A percentile compares a stretch with the other conserved stretches of the same genome.
Evolutionary conservation across 1,140 invertebrate genomes (phyloP).

Genomic region (Solenopsis invicta): DNA sequence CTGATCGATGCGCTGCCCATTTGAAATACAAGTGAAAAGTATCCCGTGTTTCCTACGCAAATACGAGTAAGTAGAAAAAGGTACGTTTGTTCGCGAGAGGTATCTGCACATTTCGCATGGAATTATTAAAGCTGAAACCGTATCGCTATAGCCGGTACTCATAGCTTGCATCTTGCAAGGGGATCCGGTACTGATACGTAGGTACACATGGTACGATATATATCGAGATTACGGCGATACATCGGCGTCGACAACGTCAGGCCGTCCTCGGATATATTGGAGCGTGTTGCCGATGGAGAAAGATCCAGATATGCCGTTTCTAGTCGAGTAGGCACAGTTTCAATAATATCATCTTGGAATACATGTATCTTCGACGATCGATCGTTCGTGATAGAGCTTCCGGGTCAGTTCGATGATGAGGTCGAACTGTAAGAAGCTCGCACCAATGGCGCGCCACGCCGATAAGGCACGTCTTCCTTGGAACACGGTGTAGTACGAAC

Average conservation of each 20-base stretch:
- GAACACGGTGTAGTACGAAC: slow-evolving; percentile 30
- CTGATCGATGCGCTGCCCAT: background rate
- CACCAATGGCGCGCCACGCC: background rate
- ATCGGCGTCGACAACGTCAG: slow-evolving; percentile 64
- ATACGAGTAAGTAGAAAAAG: background rate
- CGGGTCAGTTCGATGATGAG: slow-evolving; percentile 58
- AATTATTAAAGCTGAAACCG: slow-evolving; percentile 71
- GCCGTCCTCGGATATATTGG: slow-evolving; percentile 70
- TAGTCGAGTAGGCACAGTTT: slow-evolving; percentile 62
- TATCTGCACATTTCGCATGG: slow-evolving; percentile 45
- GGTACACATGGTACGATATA: slow-evolving; percentile 68
- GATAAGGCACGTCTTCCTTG: slow-evolving; percentile 57
- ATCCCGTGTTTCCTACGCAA: background rate
- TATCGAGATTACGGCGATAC: slow-evolving; percentile 73
- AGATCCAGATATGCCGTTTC: slow-evolving; percentile 58
- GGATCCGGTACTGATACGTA: slow-evolving; percentile 51
- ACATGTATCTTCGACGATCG: slow-evolving; percentile 6
- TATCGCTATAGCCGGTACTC: slow-evolving; percentile 45
- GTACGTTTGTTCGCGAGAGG: background rate
- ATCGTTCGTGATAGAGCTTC: slow-evolving; percentile 9
- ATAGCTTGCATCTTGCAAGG: slow-evolving; percentile 58
- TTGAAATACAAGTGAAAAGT: slow-evolving; percentile 24
- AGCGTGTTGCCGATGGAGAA: slow-evolving; percentile 55
- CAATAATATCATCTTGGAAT: slow-evolving; percentile 61
- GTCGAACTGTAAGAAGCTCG: slow-evolving; percentile 54